Percentiles rank a stretch among this genome's conserved stretches.
Conservation (phyloP, 2,113 vertebrate species). For the Lepus timidus region DNA sequence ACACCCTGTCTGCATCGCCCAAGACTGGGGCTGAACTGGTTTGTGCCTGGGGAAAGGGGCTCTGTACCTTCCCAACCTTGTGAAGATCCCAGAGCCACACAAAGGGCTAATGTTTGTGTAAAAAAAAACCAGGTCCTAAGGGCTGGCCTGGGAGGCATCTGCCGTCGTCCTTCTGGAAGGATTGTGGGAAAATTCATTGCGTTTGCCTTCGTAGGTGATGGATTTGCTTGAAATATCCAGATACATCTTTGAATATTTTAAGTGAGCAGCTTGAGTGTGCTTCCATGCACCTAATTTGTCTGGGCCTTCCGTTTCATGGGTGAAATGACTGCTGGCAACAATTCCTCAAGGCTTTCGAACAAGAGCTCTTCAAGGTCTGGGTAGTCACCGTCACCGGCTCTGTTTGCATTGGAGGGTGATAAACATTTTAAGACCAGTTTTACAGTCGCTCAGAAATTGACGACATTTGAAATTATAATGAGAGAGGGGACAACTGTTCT, state of each 20-base stretch:
- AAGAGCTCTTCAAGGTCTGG: background rate
- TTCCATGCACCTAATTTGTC: background rate
- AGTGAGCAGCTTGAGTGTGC: background rate
- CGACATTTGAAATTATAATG: conserved; percentile 4
- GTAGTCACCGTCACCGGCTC: background rate
- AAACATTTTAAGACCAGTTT: conserved; percentile 44
- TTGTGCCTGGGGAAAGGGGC: background rate
- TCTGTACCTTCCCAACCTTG: background rate
- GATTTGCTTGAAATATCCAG: conserved; percentile 22
- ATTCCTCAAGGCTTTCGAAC: background rate
- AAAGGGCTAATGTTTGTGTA: background rate
- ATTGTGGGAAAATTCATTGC: background rate
- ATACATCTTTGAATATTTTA: conserved; percentile 4
- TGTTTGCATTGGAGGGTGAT: conserved; percentile 7
- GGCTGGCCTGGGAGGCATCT: background rate
- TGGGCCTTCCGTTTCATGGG: background rate
- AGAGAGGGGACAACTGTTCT: background rate
- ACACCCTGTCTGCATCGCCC: background rate
- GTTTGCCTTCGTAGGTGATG: background rate
- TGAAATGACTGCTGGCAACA: background rate
- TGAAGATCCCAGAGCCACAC: background rate
- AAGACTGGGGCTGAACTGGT: background rate
- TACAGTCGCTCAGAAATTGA: conserved; percentile 11
- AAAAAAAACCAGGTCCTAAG: background rate
- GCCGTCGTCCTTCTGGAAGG: background rate